Evolutionary conservation across 2,888 invertebrate species (phyloP).

Genomic region (Eurois occulta): DNA sequence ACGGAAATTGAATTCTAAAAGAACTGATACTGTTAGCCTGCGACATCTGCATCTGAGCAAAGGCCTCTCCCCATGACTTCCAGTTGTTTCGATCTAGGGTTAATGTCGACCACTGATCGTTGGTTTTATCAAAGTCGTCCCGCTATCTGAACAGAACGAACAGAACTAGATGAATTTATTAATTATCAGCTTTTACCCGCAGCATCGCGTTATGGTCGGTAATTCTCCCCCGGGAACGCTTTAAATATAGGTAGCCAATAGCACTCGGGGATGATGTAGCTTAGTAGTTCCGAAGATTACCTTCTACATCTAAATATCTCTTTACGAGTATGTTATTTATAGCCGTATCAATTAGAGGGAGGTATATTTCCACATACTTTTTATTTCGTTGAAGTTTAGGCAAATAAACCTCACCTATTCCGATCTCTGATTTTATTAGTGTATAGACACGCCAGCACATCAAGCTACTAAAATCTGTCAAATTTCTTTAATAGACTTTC

Average conservation of each 20-base stretch:
- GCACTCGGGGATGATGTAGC: not conserved
- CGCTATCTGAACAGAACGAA: too few species aligned
- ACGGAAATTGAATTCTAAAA: not conserved
- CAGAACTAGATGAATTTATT: not conserved
- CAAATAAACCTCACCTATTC: not conserved
- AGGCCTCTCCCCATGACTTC: too few species aligned
- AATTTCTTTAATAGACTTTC: too few species aligned
- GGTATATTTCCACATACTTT: not conserved
- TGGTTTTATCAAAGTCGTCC: too few species aligned
- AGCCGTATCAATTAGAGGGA: not conserved
- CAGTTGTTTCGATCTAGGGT: too few species aligned
- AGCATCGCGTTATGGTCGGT: not conserved
- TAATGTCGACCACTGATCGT: too few species aligned
- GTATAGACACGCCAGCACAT: not conserved
- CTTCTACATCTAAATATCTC: not conserved
- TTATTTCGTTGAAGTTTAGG: not conserved
- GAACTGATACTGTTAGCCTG: not conserved
- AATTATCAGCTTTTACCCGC: not conserved
- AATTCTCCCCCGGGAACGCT: too few species aligned
- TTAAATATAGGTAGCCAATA: not conserved
- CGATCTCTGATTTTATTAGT: not conserved
- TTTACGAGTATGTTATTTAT: not conserved
- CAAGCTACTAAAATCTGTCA: too few species aligned
- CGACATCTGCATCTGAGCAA: too few species aligned
- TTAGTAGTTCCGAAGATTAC: not conserved